Evolutionary conservation across 2,113 vertebrate genomes (phyloP).

Genomic region (Rhinichthys klamathensis): DNA sequence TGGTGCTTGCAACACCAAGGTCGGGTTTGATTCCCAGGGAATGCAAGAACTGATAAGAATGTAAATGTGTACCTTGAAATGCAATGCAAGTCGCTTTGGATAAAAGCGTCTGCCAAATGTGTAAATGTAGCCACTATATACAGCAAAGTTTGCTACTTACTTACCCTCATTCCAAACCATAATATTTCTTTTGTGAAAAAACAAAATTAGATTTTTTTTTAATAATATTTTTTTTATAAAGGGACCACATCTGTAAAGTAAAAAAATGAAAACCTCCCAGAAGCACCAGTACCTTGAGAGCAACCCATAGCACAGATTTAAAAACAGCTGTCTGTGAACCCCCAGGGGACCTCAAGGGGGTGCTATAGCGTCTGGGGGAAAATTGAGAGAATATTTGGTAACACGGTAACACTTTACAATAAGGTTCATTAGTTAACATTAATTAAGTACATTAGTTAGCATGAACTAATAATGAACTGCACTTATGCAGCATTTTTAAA

Average conservation of each 20-base stretch:
- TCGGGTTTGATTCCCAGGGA: too few relatives aligned
- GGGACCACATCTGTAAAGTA: neutral
- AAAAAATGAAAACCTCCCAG: neutral
- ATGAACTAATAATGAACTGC: too few relatives aligned
- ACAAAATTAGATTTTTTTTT: neutral
- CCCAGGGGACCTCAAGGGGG: neutral
- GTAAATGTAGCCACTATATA: neutral
- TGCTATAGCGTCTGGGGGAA: neutral
- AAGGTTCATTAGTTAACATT: too few relatives aligned
- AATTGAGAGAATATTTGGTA: neutral
- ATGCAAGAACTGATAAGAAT: too few relatives aligned
- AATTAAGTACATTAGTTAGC: too few relatives aligned
- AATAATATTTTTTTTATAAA: neutral
- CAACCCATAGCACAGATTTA: neutral
- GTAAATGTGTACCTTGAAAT: too few relatives aligned
- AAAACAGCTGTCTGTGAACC: neutral
- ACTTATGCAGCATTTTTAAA: too few relatives aligned
- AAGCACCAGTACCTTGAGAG: neutral
- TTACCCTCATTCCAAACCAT: neutral
- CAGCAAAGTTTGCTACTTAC: neutral
- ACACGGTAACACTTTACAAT: too few relatives aligned
- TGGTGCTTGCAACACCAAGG: too few relatives aligned
- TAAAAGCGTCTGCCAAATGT: too few relatives aligned
- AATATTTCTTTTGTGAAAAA: neutral
- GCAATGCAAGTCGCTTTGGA: too few relatives aligned